Evolutionary conservation across 2,888 invertebrate genomes (phyloP), one percentile per base, ranked within the genome.

Genomic region (Orthonevra nobilis): DNA sequence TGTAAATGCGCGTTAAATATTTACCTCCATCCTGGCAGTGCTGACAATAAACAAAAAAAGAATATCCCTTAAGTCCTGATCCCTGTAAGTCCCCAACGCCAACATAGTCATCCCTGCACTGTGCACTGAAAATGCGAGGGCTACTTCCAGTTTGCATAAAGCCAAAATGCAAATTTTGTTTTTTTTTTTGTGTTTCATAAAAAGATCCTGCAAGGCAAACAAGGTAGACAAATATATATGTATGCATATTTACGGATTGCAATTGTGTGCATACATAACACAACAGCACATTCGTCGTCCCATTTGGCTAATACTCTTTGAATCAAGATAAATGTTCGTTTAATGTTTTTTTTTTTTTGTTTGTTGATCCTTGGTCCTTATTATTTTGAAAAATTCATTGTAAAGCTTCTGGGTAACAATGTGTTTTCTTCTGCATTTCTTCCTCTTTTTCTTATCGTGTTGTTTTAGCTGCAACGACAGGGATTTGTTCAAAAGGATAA

Each of bases 211-310:
- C 9, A 40, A 42, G 19, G 42, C 42, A n/a, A n/a, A n/a, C n/a
- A n/a, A n/a, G n/a, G n/a, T n/a, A n/a, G n/a, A n/a, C n/a, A n/a
- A n/a, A n/a, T n/a, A n/a, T n/a, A n/a, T n/a, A n/a, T n/a, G n/a
- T n/a, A n/a, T n/a, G n/a, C n/a, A n/a, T n/a, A n/a, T n/a, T n/a
- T n/a, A n/a, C n/a, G n/a, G n/a, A n/a, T n/a, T n/a, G n/a, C n/a
- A n/a, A n/a, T n/a, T n/a, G n/a, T n/a, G n/a, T n/a, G n/a, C n/a
- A n/a, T n/a, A n/a, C n/a, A n/a, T n/a, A n/a, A n/a, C 23, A 4
- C 23, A 23, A 42, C 60, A 77, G 77, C 77, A 77, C 77, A 77
- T 72, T 77, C 64, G 64, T 70, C 69, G n/a, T 38, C 9, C 14
- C 6, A 19, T 17, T 17, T 17, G 32, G 17, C 26, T 44, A 14